These are phyloP conservation scores for Bubo scandiacus DNA, from an alignment of 2,113 vertebrate species.

Conservation along the genomic window DNA sequence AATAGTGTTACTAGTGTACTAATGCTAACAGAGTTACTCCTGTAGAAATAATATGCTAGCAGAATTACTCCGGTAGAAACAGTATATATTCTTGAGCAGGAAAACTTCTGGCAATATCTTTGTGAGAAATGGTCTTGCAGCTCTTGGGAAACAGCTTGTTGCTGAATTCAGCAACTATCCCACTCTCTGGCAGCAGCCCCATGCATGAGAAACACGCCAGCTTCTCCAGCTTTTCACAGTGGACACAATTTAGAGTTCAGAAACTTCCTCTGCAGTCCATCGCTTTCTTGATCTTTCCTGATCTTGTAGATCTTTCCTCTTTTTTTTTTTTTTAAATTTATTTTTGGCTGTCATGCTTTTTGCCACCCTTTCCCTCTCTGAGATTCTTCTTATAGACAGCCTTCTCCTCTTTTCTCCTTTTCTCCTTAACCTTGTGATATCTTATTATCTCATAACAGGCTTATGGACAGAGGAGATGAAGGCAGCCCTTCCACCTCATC, in stretches of 20 bases:
- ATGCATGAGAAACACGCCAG: rapidly evolving
- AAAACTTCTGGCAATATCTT: not conserved
- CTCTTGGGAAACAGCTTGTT: not conserved
- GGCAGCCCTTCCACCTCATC: not conserved
- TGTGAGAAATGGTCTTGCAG: not conserved
- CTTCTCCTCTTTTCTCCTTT: not conserved
- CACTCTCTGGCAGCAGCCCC: not conserved
- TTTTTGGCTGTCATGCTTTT: not conserved
- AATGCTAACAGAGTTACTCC: not conserved
- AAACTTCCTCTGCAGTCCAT: not conserved
- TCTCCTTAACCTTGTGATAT: not conserved
- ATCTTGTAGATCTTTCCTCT: not conserved
- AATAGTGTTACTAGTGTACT: not conserved
- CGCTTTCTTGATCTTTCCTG: not conserved
- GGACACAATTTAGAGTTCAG: not conserved
- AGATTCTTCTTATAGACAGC: not conserved
- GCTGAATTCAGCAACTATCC: not conserved
- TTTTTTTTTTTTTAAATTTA: not conserved
- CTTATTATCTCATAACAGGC: not conserved
- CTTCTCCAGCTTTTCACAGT: not conserved
- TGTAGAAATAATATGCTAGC: not conserved
- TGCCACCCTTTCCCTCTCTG: not conserved
- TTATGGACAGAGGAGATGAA: not conserved
- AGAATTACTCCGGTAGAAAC: not conserved
- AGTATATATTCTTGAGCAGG: not conserved